A percentile compares a stretch with the other conserved stretches of the same genome.
Evolutionary conservation across 2,113 vertebrate species (phyloP).

Genomic region (Apteryx mantelli): DNA sequence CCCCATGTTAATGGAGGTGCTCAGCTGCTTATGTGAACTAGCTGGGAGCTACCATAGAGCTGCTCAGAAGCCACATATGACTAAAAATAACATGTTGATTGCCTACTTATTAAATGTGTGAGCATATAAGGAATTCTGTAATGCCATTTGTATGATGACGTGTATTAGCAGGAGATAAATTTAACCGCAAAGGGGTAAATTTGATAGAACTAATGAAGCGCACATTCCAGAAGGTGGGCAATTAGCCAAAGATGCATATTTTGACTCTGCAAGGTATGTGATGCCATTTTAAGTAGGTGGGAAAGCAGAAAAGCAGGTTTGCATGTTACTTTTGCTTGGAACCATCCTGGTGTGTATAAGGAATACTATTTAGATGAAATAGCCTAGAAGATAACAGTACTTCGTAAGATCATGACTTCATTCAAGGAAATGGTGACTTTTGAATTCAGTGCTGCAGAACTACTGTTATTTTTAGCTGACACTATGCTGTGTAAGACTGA

Average conservation of each 20-base stretch:
- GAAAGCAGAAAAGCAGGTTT: conserved; percentile 57
- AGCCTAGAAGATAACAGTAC: not conserved
- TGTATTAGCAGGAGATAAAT: conserved; percentile 25
- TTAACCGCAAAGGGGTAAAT: conserved; percentile 30
- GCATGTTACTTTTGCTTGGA: conserved; percentile 1
- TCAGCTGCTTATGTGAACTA: not conserved
- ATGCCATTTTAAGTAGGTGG: conserved; percentile 56
- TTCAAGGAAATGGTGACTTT: not conserved
- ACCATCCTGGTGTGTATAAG: not conserved
- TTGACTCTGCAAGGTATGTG: not conserved
- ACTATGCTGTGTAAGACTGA: not conserved
- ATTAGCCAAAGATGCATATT: conserved; percentile 54
- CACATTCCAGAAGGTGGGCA: not conserved
- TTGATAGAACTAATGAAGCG: conserved; percentile 11
- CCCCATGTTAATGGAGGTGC: not conserved
- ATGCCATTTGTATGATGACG: not conserved
- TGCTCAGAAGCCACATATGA: not conserved
- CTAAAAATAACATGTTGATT: not conserved
- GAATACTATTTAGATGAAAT: not conserved
- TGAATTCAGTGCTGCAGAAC: not conserved
- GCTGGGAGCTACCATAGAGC: not conserved
- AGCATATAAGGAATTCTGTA: conserved; percentile 1
- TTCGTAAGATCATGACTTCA: not conserved
- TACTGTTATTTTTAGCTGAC: not conserved
- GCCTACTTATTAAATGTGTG: not conserved